Base-by-base conservation (phyloP, 2,797 vertebrate species). In the Anniella stebbinsi region DNA sequence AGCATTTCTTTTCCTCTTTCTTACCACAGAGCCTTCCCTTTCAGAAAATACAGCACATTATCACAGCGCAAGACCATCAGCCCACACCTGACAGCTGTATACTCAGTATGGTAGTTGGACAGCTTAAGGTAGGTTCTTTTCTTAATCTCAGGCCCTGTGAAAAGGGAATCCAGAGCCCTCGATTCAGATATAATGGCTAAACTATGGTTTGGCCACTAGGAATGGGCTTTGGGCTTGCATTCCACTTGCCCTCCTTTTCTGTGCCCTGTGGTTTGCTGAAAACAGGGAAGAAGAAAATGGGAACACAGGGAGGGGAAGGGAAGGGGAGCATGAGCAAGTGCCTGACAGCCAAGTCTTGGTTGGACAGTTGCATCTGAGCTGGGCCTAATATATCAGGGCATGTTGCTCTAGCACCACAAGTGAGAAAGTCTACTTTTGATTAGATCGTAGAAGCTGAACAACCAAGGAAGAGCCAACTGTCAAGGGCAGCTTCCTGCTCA, bases 31-130 rank as follows among this genome's bases (percentile, higher is more conserved):
- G 98, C 97, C 98, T 99, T 96, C 99, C 98, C 85, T 99, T 99
- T 97, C 98, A 98, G 97, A 99, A 99, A 98, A 99, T 99, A 95
- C 98, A 98, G 94, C 99, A 99, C 97, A 99, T 98, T 97, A 99
- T 99, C 98, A 99, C 99, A 90, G 98, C 98, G 80, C 99, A 99
- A 97, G 99, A 99, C 97, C 99, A 99, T 97, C 99, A 99, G 96
- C 99, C 99, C 88, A 99, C 99, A 91, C 98, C 98, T 96, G 99
- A 99, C 97, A 98, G 97, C 97, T 99, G 98, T 97, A 99, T 99
- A 98, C 95, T 99, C 97, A 99, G 98, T 98, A 99, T 99, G 99
- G 99, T 99, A 94, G 98, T 99, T 96, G 99, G 99, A 95, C 99
- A 99, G 96, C 98, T 99, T 94, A 99, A 99, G 98, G 99, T 99